Evolutionary conservation across 2,797 vertebrate species (phyloP), one percentile per base, ranked within the genome.

Genomic region (Tokudaia muenninki): DNA sequence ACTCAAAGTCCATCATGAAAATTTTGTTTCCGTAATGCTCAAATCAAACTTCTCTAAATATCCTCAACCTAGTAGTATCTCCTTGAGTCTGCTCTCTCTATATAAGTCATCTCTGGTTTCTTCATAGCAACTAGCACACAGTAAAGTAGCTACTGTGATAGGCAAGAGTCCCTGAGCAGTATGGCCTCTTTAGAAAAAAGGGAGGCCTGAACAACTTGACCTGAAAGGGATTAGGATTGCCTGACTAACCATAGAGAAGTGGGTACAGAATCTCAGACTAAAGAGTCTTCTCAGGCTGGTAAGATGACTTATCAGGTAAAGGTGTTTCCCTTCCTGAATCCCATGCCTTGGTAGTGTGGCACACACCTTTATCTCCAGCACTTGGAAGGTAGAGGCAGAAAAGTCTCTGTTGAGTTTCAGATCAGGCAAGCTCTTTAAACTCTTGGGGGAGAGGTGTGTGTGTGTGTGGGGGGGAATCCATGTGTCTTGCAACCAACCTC

Each of bases 21-120:
- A 93, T 24, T 24, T 34, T 47, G 11, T 29, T 97, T 92, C 74
- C 92, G 52, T 79, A 81, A 41, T 31, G 47, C 21, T 92, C 75
- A 96, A 80, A 26, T 90, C 87, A 90, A 47, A 34, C 10, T 59
- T 88, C 52, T 77, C 52, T 59, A 77, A 96, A 86, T 57, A 88
- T 6, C 72, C 41, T 72, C 14, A 24, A 24, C 37, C 61, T 61
- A 14, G 52, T n/a, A 63, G 63, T 84, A 2, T 4, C 50, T 94
- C 50, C 75, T 61, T 81, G 6, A 79, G 79, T 94, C 50, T 57
- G 61, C 70, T 10, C 31, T 63, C 31, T 63, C 31, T 89, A 37
- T 63, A 92, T 65, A 50, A 94, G 88, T 94, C 17, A 92, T 72
- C 70, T 91, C 91, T 95, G 78, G 74, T 96, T 94, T 57, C 34